Evolutionary conservation across 2,888 invertebrate genomes (phyloP).

Genomic region (Leptinotarsa rubiginosa): DNA sequence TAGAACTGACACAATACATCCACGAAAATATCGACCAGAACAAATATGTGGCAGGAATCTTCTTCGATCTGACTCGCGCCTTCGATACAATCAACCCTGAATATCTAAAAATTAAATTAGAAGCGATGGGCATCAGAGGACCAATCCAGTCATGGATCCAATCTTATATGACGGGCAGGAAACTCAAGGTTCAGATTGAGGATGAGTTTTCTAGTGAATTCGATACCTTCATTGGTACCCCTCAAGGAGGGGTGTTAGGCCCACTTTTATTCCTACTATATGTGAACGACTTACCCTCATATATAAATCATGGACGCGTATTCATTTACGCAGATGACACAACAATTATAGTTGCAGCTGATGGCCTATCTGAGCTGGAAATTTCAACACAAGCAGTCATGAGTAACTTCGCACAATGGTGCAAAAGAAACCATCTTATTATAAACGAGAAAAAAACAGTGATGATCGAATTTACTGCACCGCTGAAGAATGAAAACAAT

Average conservation of each 20-base stretch:
- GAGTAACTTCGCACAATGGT: conserved; percentile 17
- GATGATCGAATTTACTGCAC: too few relatives aligned
- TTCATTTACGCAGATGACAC: too few relatives aligned
- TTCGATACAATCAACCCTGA: not conserved
- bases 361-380: conserved; percentile 2
- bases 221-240: too few relatives aligned
- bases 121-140: too few relatives aligned
- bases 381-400: not conserved
- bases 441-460: conserved; percentile 10
- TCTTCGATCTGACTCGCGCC: conserved; percentile 9
- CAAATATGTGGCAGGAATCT: not conserved
- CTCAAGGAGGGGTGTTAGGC: too few relatives aligned
- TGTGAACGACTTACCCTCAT: too few relatives aligned
- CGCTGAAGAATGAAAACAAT: too few relatives aligned
- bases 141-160: conserved; percentile 9
- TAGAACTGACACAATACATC: conserved; percentile 18
- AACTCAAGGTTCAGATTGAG: conserved; percentile 15
- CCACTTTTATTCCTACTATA: too few relatives aligned
- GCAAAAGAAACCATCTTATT: conserved; percentile 18
- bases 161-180: conserved; percentile 22
- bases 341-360: not conserved
- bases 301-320: too few relatives aligned
- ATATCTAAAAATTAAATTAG: conserved; percentile 1
- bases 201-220: too few relatives aligned
- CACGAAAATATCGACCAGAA: conserved; percentile 21